These are phyloP conservation scores for Cordilura impudica DNA, from an alignment of 2,888 invertebrate genomes.

Conservation along the genomic window DNA sequence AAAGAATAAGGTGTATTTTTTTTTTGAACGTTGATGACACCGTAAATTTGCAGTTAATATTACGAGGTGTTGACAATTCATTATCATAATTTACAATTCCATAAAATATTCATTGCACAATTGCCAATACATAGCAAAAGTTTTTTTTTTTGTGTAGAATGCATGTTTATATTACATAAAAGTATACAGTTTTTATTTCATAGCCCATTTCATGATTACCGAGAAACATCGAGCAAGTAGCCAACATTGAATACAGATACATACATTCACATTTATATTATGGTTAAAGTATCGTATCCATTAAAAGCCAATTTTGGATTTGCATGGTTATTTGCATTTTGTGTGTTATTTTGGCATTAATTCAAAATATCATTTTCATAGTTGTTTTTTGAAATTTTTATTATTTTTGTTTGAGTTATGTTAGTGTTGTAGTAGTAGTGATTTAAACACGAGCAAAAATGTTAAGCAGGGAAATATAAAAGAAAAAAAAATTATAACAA, in stretches of 20 bases:
- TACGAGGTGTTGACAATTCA: slow-evolving; percentile 30
- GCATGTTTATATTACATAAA: slow-evolving; percentile 30
- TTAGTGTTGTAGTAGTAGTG: slow-evolving; percentile 47
- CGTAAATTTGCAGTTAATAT: slow-evolving; percentile 30
- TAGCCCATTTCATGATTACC: background rate
- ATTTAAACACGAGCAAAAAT: slow-evolving; percentile 38
- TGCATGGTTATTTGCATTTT: slow-evolving; percentile 42
- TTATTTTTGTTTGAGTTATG: slow-evolving; percentile 42
- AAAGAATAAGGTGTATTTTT: slow-evolving; percentile 4
- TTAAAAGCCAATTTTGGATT: slow-evolving; percentile 43
- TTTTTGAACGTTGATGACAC: slow-evolving; percentile 1
- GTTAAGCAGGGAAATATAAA: slow-evolving; percentile 48
- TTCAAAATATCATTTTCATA: slow-evolving; percentile 36
- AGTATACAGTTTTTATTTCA: slow-evolving; percentile 26
- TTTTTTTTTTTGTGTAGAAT: background rate
- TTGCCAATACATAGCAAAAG: slow-evolving; percentile 14
- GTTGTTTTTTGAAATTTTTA: background rate
- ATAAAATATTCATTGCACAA: slow-evolving; percentile 42
- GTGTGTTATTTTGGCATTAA: slow-evolving; percentile 53
- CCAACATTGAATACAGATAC: background rate
- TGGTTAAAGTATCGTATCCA: slow-evolving; percentile 20
- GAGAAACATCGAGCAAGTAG: background rate
- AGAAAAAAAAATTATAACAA: slow-evolving; percentile 18
- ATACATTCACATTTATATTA: slow-evolving; percentile 29
- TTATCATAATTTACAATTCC: slow-evolving; percentile 36